Evolutionary conservation across 2,888 invertebrate species (phyloP).

Genomic region (Drosophila flavopinicola): DNA sequence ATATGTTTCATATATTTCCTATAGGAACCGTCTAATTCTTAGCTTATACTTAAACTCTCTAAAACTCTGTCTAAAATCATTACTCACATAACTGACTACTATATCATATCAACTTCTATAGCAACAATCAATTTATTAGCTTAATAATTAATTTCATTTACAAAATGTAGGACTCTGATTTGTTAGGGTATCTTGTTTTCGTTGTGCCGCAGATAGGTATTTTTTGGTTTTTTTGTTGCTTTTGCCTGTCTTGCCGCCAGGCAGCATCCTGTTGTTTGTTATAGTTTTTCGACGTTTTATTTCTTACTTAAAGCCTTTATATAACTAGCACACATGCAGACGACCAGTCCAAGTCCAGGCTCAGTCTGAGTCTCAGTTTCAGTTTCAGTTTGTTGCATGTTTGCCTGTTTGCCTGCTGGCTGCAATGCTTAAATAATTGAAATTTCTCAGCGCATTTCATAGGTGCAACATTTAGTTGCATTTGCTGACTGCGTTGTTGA

Average conservation of each 20-base stretch:
- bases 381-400: constrained; percentile 16
- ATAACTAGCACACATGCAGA: constrained; percentile 62
- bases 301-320: constrained; percentile 76
- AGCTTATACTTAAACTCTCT: too few species aligned
- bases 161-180: too few species aligned
- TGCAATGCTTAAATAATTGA: constrained; percentile 61
- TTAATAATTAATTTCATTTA: too few species aligned
- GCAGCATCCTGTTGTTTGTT: constrained; percentile 78
- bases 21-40: too few species aligned
- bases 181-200: background rate
- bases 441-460: constrained; percentile 55
- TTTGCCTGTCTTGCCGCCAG: constrained; percentile 10
- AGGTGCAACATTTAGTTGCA: constrained; percentile 56
- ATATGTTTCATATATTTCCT: too few species aligned
- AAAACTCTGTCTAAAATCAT: too few species aligned
- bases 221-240: background rate
- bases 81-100: too few species aligned
- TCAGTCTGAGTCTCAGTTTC: constrained; percentile 27
- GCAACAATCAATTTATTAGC: too few species aligned
- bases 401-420: constrained; percentile 8
- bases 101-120: too few species aligned
- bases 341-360: constrained; percentile 31
- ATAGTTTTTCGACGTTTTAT: constrained; percentile 72
- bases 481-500: constrained; percentile 11
- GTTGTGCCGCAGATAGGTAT: background rate